A percentile compares a stretch with the other conserved stretches of the same genome.
These are phyloP conservation scores for Jacana jacana DNA, from an alignment of 2,113 vertebrate genomes.

Conservation along the genomic window DNA sequence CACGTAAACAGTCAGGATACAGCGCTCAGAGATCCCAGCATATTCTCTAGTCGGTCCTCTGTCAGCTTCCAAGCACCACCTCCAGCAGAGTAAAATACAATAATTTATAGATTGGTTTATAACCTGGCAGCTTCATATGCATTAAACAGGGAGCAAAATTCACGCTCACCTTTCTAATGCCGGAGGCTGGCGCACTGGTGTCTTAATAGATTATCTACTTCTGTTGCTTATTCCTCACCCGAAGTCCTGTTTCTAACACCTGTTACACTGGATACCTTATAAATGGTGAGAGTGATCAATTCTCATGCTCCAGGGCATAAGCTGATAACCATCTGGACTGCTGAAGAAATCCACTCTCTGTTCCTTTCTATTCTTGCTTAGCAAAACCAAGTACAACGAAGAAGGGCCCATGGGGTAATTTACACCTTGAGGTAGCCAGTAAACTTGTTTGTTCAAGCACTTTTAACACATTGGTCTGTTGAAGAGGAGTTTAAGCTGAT, in stretches of 20 bases:
- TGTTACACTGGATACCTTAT: neutral
- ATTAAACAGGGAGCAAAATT: neutral
- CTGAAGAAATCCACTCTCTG: neutral
- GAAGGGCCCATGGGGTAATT: neutral
- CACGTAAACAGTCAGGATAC: neutral
- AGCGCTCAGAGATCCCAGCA: fast-evolving
- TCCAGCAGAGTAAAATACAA: neutral
- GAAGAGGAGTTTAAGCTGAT: neutral
- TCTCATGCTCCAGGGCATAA: neutral
- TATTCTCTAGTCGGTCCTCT: neutral
- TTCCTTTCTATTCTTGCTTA: neutral
- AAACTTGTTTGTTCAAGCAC: neutral
- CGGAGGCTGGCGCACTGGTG: neutral
- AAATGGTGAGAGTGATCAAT: neutral
- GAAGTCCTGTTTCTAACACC: neutral
- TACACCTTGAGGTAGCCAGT: neutral
- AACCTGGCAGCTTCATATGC: neutral
- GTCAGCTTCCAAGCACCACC: neutral
- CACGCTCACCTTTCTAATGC: neutral
- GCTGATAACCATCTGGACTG: neutral
- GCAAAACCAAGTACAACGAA: neutral
- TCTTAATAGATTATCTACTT: neutral
- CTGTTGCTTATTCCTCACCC: neutral
- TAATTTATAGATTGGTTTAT: neutral
- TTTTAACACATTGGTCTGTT: neutral